Conservation (phyloP, 2,113 vertebrate species). For the Lutjanus erythropterus region DNA sequence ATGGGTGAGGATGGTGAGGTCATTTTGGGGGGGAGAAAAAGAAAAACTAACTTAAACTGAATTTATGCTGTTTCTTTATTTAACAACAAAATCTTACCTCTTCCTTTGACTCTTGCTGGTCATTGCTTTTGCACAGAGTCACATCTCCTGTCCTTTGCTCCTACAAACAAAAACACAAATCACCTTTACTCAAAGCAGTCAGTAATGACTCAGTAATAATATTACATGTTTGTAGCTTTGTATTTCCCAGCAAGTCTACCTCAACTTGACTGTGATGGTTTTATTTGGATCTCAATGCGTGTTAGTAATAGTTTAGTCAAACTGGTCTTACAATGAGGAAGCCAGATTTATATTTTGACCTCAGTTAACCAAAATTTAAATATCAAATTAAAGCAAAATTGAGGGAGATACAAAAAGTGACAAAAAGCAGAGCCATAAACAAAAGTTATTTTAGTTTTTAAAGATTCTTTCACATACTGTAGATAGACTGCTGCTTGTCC, state of each 20-base stretch:
- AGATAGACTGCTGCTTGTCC: background rate
- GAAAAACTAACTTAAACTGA: background rate
- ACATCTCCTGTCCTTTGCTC: constrained; percentile 79
- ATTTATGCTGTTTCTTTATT: background rate
- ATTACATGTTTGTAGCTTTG: too few relatives aligned
- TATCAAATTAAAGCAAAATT: too few relatives aligned
- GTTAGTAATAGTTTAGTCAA: background rate
- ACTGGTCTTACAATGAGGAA: background rate
- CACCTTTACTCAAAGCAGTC: background rate
- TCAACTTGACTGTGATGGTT: background rate
- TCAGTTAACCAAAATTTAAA: background rate
- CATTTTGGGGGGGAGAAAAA: background rate
- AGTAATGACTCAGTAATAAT: background rate
- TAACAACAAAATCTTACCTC: constrained; percentile 44
- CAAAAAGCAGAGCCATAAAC: too few relatives aligned
- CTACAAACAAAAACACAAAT: constrained; percentile 64
- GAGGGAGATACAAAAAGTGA: too few relatives aligned
- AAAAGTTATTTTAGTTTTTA: constrained; percentile 3
- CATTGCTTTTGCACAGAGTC: constrained; percentile 61
- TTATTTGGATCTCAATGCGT: background rate
- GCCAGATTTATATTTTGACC: background rate
- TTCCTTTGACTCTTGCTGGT: constrained; percentile 24
- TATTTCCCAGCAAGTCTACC: background rate
- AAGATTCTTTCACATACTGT: background rate
- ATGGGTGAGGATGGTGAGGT: background rate